phyloP scores from a whole-genome alignment of 2,797 vertebrate species.

The Delichon dasypus region DNA sequence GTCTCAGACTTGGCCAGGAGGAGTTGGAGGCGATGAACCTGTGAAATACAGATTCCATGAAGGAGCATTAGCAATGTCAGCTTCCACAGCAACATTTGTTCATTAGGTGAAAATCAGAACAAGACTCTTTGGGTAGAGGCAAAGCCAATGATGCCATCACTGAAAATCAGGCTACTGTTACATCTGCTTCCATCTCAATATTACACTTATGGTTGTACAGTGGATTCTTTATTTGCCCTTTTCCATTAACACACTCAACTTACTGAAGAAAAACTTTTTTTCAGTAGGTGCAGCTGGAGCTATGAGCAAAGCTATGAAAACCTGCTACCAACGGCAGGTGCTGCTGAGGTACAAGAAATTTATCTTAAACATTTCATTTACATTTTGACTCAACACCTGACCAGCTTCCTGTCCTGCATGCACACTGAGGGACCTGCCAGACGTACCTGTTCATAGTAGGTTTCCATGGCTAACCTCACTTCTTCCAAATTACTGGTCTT shows the following conservation, averaged over 20 bases:
- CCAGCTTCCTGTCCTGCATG: neutral
- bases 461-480: slow-evolving; percentile 87
- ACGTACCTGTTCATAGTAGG: slow-evolving; percentile 88
- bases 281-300: neutral
- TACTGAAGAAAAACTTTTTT: neutral
- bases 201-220: neutral
- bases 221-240: neutral
- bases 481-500: slow-evolving; percentile 87
- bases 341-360: neutral
- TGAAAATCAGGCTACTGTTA: neutral
- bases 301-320: neutral
- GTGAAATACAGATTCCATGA: neutral
- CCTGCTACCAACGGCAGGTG: neutral
- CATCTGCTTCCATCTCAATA: neutral
- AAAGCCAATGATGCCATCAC: neutral
- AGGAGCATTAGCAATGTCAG: neutral
- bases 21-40: slow-evolving; percentile 81
- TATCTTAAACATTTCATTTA: neutral
- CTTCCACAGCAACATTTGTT: neutral
- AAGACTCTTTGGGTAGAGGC: neutral
- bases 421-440: neutral
- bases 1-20: slow-evolving; percentile 80
- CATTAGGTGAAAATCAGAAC: neutral
- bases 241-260: neutral
- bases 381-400: neutral